Percentiles rank a stretch among this genome's conserved stretches.
These are phyloP conservation scores for Leptatherina wallacei DNA, from an alignment of 2,797 vertebrate genomes.

Conservation along the genomic window DNA sequence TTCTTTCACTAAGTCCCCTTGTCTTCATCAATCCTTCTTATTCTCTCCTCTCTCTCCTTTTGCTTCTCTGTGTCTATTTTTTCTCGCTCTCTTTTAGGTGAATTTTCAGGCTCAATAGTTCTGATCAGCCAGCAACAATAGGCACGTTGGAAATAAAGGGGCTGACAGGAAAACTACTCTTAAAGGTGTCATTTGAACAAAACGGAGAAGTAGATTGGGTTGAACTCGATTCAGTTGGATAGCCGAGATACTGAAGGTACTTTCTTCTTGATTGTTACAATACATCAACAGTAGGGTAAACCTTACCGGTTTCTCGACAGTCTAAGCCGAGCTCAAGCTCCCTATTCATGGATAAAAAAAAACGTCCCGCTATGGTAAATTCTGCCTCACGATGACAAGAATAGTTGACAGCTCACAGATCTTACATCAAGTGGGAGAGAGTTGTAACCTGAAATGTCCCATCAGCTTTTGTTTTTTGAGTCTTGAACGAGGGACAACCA, in stretches of 20 bases:
- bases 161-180: conserved; percentile 2
- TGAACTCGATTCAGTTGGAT: not conserved
- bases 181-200: not conserved
- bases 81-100: conserved; percentile 8
- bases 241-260: not conserved
- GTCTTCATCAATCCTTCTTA: conserved; percentile 49
- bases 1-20: conserved; percentile 47
- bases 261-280: not conserved
- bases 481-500: too few relatives aligned
- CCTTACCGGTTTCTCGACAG: not conserved
- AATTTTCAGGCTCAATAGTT: conserved; percentile 18
- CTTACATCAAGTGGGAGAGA: too few relatives aligned
- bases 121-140: conserved; percentile 11
- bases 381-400: not conserved
- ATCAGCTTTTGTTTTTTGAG: too few relatives aligned
- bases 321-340: not conserved
- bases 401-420: too few relatives aligned
- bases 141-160: not conserved
- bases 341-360: not conserved
- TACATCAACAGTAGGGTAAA: not conserved
- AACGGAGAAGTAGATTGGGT: not conserved
- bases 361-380: not conserved
- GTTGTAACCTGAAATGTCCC: too few relatives aligned
- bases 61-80: conserved; percentile 14
- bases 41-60: conserved; percentile 3